These are phyloP conservation scores for Eupristina koningsbergeri DNA, from an alignment of 1,140 invertebrate species.

Conservation along the genomic window DNA sequence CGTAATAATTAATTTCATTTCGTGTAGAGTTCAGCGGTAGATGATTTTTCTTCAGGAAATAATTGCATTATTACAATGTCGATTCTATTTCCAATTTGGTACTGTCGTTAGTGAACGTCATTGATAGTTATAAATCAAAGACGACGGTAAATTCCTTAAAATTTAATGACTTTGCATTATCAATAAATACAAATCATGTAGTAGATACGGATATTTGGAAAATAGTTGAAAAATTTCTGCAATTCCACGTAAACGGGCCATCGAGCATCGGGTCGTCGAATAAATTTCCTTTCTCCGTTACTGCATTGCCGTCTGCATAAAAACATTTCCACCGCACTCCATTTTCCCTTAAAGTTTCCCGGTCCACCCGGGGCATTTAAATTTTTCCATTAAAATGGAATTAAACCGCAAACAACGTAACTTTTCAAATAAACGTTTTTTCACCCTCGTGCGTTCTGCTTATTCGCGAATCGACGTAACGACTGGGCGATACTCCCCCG, in stretches of 20 bases:
- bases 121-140: too few relatives aligned
- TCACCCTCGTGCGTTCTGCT: not conserved
- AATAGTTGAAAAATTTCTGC: not conserved
- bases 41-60: too few relatives aligned
- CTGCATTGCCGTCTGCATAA: not conserved
- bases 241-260: not conserved
- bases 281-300: not conserved
- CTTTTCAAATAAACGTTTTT: not conserved
- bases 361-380: not conserved
- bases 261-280: not conserved
- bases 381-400: not conserved
- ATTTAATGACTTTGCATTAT: too few relatives aligned
- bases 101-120: too few relatives aligned
- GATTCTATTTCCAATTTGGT: too few relatives aligned
- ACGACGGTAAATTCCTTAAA: too few relatives aligned
- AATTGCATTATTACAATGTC: too few relatives aligned
- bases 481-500: not conserved
- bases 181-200: too few relatives aligned
- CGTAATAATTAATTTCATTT: not conserved
- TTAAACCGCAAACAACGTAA: not conserved
- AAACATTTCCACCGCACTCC: not conserved
- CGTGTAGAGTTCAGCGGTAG: too few relatives aligned
- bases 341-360: not conserved
- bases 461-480: not conserved
- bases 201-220: too few relatives aligned